These are phyloP conservation scores for Hecatera dysodea DNA, from an alignment of 2,888 invertebrate species.

Conservation along the genomic window DNA sequence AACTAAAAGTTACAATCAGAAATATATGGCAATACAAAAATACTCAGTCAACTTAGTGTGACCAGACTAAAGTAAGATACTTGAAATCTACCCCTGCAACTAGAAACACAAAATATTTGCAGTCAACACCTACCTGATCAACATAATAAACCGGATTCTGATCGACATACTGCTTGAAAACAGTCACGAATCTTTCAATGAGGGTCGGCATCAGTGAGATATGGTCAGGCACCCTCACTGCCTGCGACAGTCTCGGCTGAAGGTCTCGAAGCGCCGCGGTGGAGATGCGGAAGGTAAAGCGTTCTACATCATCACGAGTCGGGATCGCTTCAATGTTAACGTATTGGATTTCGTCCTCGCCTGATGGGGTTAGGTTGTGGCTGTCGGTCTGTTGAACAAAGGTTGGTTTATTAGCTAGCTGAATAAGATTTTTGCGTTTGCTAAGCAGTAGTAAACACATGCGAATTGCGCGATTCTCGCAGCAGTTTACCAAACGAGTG, in stretches of 20 bases:
- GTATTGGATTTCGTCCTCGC: slow-evolving; percentile 94
- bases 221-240: slow-evolving; percentile 82
- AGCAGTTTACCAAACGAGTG: too few relatives aligned
- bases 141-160: slow-evolving; percentile 92
- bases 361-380: slow-evolving; percentile 93
- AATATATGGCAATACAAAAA: background rate
- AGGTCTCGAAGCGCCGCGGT: slow-evolving; percentile 95
- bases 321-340: slow-evolving; percentile 95
- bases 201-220: slow-evolving; percentile 92
- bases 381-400: slow-evolving; percentile 92
- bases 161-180: slow-evolving; percentile 94
- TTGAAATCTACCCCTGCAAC: background rate
- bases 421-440: background rate
- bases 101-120: background rate
- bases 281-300: slow-evolving; percentile 94
- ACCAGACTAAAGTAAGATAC: background rate
- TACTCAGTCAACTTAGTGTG: background rate
- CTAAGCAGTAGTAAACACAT: too few relatives aligned
- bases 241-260: slow-evolving; percentile 78
- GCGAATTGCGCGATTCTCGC: too few relatives aligned
- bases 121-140: slow-evolving; percentile 86
- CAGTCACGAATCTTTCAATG: slow-evolving; percentile 95
- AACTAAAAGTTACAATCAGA: background rate
- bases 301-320: slow-evolving; percentile 89
- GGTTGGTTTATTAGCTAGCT: background rate